phyloP scores from a whole-genome alignment of 2,888 invertebrate species.

The Orthonevra nobilis region DNA sequence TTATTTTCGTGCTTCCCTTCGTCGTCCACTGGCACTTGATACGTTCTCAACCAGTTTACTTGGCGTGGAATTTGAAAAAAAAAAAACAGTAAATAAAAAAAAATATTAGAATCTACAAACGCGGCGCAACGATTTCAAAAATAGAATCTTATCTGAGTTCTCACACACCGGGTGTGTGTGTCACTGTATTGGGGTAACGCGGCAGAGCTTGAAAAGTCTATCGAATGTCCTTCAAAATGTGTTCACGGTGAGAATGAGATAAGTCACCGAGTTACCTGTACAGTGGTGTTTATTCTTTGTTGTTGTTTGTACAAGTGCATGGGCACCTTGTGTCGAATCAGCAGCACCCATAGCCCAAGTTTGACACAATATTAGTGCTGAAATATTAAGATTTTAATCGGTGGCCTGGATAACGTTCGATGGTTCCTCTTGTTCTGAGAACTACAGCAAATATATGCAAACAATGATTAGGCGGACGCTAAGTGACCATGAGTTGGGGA shows the following conservation, averaged over 20 bases:
- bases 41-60: conserved; percentile 40
- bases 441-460: conserved; percentile 10
- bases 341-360: too few relatives aligned
- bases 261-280: conserved; percentile 10
- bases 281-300: neutral
- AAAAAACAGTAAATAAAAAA: too few relatives aligned
- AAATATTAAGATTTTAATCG: neutral
- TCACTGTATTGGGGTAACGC: conserved; percentile 22
- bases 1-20: conserved; percentile 39
- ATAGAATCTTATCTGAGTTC: conserved; percentile 61
- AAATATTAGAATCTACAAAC: conserved; percentile 13
- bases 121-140: conserved; percentile 50
- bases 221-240: conserved; percentile 55
- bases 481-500: too few relatives aligned
- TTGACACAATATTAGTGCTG: conserved; percentile 14
- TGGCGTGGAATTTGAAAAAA: conserved; percentile 36
- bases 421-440: conserved; percentile 9
- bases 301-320: conserved; percentile 16
- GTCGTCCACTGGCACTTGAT: conserved; percentile 39
- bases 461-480: too few relatives aligned
- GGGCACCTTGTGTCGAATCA: neutral
- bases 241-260: conserved; percentile 25
- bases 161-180: conserved; percentile 35
- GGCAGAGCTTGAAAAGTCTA: conserved; percentile 39
- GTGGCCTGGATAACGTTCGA: neutral